A percentile compares a stretch with the other conserved stretches of the same genome.
phyloP scores from a whole-genome alignment of 1,140 invertebrate species.

The Brachionus rubens region DNA sequence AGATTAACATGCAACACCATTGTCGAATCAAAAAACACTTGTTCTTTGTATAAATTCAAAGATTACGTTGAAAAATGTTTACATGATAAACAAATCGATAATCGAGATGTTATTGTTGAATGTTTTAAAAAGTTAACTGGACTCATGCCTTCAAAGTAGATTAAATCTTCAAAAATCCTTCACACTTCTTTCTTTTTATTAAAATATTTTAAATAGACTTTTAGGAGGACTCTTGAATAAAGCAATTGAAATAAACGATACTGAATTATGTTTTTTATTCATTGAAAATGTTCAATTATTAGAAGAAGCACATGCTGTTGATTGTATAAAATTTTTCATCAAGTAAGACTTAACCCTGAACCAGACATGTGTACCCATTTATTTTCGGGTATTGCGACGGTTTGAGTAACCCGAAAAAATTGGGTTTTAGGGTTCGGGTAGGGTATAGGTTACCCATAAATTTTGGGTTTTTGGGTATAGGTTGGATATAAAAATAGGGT shows the following conservation, averaged over 20 bases:
- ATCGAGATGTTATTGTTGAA: conserved; percentile 31
- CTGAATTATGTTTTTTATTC: not conserved
- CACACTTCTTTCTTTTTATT: not conserved
- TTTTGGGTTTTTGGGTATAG: too few relatives aligned
- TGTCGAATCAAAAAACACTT: conserved; percentile 3
- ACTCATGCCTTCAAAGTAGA: conserved; percentile 23
- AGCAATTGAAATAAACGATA: conserved; percentile 39
- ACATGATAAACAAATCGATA: conserved; percentile 14
- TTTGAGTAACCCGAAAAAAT: too few relatives aligned
- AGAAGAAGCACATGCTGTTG: conserved; percentile 18
- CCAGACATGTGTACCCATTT: too few relatives aligned
- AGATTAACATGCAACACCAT: not conserved
- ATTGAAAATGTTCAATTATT: conserved; percentile 27
- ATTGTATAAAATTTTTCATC: conserved; percentile 28
- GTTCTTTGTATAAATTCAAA: conserved; percentile 33
- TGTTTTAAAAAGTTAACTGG: conserved; percentile 6
- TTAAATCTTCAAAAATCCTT: too few relatives aligned
- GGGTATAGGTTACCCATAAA: too few relatives aligned
- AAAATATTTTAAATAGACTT: not conserved
- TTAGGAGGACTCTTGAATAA: not conserved
- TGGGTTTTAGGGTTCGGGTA: too few relatives aligned
- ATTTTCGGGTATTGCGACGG: too few relatives aligned
- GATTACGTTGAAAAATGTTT: conserved; percentile 20
- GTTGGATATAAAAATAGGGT: too few relatives aligned
- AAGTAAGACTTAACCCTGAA: too few relatives aligned